Evolutionary conservation across 2,888 invertebrate species (phyloP).

Genomic region (Xylocampa areola): DNA sequence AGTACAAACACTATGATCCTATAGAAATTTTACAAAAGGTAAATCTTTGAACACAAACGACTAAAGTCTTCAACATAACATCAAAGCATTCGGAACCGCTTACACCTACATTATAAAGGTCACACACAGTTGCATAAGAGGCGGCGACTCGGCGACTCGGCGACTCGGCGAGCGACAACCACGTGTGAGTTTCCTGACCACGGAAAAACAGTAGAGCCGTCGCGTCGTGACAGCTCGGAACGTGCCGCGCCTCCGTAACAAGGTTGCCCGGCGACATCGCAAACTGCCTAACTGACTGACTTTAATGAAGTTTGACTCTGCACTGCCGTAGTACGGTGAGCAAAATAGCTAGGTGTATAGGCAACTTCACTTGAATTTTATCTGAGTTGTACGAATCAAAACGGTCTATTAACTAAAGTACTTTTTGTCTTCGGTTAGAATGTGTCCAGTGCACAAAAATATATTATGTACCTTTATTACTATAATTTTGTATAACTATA

Average conservation of each 20-base stretch:
- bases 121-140: constrained; percentile 70
- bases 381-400: neutral
- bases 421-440: constrained; percentile 5
- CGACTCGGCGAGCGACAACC: constrained; percentile 49
- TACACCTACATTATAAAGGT: constrained; percentile 59
- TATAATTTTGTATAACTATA: too few species aligned
- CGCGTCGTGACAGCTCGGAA: constrained; percentile 71
- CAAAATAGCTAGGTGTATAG: constrained; percentile 20
- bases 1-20: too few species aligned
- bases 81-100: constrained; percentile 30
- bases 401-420: too few species aligned
- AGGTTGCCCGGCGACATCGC: constrained; percentile 63
- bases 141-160: too few species aligned
- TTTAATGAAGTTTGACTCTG: constrained; percentile 75
- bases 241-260: constrained; percentile 76
- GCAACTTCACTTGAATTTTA: constrained; percentile 10
- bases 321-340: constrained; percentile 51
- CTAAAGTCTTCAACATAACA: constrained; percentile 11
- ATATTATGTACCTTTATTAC: too few species aligned
- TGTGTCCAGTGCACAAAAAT: too few species aligned
- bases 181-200: constrained; percentile 76
- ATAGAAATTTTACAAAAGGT: constrained; percentile 1
- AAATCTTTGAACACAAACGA: constrained; percentile 1
- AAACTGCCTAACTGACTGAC: constrained; percentile 75
- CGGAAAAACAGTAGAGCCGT: constrained; percentile 72